phyloP scores from a whole-genome alignment of 2,113 vertebrate species.

The Atrichornis clamosus region DNA sequence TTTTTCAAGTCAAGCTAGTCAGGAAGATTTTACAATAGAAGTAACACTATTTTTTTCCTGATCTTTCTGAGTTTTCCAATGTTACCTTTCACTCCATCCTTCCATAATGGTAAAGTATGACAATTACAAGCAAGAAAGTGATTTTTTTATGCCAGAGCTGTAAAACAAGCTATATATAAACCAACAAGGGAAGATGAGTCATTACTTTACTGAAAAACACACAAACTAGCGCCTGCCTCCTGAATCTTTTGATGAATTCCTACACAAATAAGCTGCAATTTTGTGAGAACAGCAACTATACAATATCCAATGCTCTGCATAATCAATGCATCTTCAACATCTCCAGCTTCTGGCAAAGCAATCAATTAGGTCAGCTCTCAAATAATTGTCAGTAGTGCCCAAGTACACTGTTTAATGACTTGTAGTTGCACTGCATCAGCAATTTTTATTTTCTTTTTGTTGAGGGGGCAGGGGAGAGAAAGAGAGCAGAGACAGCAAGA shows the following conservation, averaged over 20 bases:
- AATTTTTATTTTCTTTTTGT: background rate
- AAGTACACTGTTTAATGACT: background rate
- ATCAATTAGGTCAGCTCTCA: slow-evolving; percentile 13
- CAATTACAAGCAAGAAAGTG: background rate
- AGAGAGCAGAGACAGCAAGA: background rate
- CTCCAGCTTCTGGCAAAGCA: background rate
- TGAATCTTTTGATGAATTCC: background rate
- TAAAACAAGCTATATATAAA: background rate
- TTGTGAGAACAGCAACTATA: background rate
- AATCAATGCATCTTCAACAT: background rate
- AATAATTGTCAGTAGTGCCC: background rate
- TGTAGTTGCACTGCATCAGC: background rate
- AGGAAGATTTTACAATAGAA: background rate
- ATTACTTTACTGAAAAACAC: background rate
- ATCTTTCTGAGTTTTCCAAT: background rate
- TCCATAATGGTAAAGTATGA: background rate
- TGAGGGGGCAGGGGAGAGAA: rapidly evolving
- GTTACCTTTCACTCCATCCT: background rate
- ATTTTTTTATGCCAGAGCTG: background rate
- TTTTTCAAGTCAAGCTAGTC: background rate
- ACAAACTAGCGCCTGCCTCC: background rate
- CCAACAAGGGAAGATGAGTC: background rate
- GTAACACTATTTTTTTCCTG: background rate
- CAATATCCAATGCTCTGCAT: background rate
- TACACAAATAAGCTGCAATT: background rate